phyloP scores from a whole-genome alignment of 2,888 invertebrate species.

The Caenorhabditis sp. region DNA sequence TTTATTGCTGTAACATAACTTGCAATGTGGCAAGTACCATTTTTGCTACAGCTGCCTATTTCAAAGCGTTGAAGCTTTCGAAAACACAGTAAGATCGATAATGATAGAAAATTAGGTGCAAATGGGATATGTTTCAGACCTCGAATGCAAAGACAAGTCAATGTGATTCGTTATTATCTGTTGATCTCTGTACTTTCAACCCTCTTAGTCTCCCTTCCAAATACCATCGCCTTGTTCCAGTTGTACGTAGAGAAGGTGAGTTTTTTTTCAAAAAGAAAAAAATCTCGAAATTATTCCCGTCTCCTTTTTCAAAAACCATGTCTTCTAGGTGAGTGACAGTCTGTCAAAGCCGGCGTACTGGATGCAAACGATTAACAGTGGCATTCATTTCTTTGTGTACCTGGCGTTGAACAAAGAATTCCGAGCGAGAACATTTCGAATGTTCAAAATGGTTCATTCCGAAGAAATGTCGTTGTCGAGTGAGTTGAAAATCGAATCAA shows the following conservation, averaged over 20 bases:
- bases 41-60: constrained; percentile 72
- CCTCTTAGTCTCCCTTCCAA: constrained; percentile 74
- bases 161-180: constrained; percentile 74
- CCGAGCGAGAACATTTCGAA: constrained; percentile 64
- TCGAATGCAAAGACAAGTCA: constrained; percentile 72
- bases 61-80: constrained; percentile 67
- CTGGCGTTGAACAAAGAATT: constrained; percentile 72
- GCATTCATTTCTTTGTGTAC: constrained; percentile 76
- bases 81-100: constrained; percentile 68
- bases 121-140: constrained; percentile 56
- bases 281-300: not conserved
- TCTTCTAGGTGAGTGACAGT: constrained; percentile 72
- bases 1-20: constrained; percentile 73
- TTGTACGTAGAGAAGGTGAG: constrained; percentile 68
- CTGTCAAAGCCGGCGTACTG: constrained; percentile 76
- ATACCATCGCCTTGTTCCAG: constrained; percentile 71
- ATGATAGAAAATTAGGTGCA: not conserved
- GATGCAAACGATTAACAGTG: constrained; percentile 76
- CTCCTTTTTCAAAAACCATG: not conserved
- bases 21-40: constrained; percentile 71
- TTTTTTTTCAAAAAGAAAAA: not conserved
- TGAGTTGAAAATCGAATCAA: constrained; percentile 36
- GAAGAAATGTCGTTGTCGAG: constrained; percentile 66
- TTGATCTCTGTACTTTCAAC: constrained; percentile 75
- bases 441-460: constrained; percentile 59